Conservation (phyloP, 2,113 vertebrate genomes). For the Erinaceus europaeus region DNA sequence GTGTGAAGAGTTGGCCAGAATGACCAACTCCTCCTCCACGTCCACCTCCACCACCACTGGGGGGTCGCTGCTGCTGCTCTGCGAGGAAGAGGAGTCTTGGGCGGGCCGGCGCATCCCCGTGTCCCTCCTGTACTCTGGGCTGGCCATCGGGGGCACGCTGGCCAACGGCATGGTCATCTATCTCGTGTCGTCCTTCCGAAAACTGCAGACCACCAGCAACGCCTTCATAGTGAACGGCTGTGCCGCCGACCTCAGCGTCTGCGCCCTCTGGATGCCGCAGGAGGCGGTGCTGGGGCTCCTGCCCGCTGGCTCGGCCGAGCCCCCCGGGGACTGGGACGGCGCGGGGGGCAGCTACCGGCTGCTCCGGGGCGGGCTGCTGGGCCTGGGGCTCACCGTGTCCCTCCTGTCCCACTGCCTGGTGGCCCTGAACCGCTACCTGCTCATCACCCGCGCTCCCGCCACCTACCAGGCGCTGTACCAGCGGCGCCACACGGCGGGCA, state of each 20-base stretch:
- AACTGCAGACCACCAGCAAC: conserved; percentile 91
- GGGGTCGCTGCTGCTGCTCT: conserved; percentile 83
- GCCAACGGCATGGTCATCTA: conserved; percentile 91
- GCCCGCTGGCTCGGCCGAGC: conserved; percentile 70
- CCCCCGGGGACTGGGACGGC: conserved; percentile 55
- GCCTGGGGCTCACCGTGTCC: conserved; percentile 88
- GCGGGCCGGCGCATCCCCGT: conserved; percentile 83
- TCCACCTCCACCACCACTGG: conserved; percentile 78
- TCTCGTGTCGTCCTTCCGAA: conserved; percentile 88
- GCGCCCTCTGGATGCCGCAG: conserved; percentile 92
- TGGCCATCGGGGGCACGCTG: conserved; percentile 87
- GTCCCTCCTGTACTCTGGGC: conserved; percentile 84
- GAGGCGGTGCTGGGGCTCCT: conserved; percentile 86
- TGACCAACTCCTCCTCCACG: conserved; percentile 83
- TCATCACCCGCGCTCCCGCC: conserved; percentile 89
- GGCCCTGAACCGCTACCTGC: conserved; percentile 89
- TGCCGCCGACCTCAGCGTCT: conserved; percentile 88
- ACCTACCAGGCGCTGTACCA: conserved; percentile 90
- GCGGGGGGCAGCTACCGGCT: conserved; percentile 79
- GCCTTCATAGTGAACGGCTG: conserved; percentile 92
- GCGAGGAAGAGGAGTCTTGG: conserved; percentile 81
- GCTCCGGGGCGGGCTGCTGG: conserved; percentile 85
- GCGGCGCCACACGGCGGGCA: conserved; percentile 85
- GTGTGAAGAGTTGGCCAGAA: conserved; percentile 77
- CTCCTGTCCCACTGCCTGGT: conserved; percentile 90